Percentiles rank a stretch among this genome's conserved stretches.
phyloP scores from a whole-genome alignment of 23 tunicate species.

The Ascidia mentula region DNA sequence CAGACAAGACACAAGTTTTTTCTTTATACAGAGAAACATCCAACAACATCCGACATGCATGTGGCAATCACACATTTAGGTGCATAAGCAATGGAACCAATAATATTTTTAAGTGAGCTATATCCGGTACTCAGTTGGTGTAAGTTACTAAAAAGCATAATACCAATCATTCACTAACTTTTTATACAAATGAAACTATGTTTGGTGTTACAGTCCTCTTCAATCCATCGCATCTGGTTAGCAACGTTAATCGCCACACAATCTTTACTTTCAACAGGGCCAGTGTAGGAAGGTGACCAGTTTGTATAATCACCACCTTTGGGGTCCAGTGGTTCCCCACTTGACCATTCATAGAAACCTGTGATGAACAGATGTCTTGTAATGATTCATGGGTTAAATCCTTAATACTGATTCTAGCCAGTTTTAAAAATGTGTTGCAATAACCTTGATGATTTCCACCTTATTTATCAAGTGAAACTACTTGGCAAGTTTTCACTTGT shows the following conservation, averaged over 20 bases:
- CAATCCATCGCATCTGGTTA: conserved; percentile 41
- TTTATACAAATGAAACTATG: conserved; percentile 49
- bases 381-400: no score
- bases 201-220: conserved; percentile 38
- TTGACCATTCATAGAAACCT: conserved; percentile 70
- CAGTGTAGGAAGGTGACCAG: conserved; percentile 28
- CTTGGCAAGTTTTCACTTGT: no score
- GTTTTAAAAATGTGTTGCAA: no score
- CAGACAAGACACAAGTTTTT: no score
- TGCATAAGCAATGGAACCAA: not conserved
- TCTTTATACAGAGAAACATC: not conserved
- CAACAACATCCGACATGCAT: not conserved
- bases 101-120: no score
- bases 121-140: no score
- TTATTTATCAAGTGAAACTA: no score
- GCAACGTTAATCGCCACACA: conserved; percentile 54
- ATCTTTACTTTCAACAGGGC: conserved; percentile 32
- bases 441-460: no score
- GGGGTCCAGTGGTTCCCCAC: conserved; percentile 62
- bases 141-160: not conserved
- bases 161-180: not conserved
- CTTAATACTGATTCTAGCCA: no score
- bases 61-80: not conserved
- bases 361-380: not conserved
- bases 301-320: conserved; percentile 16